These are phyloP conservation scores for Catamblyrhynchus diadema DNA, from an alignment of 2,797 vertebrate species.

Conservation along the genomic window DNA sequence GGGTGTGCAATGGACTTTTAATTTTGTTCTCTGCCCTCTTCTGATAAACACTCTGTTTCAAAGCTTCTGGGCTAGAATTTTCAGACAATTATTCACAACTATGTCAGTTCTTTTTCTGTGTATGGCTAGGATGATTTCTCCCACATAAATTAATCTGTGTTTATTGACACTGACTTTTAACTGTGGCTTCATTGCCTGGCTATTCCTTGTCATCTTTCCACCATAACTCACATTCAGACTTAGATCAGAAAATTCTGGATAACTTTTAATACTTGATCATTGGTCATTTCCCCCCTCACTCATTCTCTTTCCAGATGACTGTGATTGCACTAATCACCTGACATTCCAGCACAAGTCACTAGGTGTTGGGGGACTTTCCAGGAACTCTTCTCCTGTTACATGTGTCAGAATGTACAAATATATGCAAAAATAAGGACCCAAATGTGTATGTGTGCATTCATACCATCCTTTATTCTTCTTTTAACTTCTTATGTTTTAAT, in stretches of 20 bases:
- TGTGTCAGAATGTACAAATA: not conserved
- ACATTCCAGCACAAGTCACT: not conserved
- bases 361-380: not conserved
- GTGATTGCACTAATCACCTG: not conserved
- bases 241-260: not conserved
- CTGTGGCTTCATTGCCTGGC: not conserved
- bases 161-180: not conserved
- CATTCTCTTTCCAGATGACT: not conserved
- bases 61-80: not conserved
- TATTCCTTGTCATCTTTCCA: not conserved
- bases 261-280: not conserved
- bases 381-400: not conserved
- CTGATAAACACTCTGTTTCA: not conserved
- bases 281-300: not conserved
- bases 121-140: not conserved
- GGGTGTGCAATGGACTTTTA: not conserved
- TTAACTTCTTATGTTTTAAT: not conserved
- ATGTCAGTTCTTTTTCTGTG: not conserved
- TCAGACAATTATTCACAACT: not conserved
- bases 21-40: not conserved
- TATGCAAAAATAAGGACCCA: not conserved
- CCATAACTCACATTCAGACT: not conserved
- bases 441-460: not conserved
- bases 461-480: not conserved
- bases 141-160: not conserved